Evolutionary conservation across 1,140 invertebrate species (phyloP), one percentile per base, ranked within the genome.

Genomic region (Metaphire vulgaris): DNA sequence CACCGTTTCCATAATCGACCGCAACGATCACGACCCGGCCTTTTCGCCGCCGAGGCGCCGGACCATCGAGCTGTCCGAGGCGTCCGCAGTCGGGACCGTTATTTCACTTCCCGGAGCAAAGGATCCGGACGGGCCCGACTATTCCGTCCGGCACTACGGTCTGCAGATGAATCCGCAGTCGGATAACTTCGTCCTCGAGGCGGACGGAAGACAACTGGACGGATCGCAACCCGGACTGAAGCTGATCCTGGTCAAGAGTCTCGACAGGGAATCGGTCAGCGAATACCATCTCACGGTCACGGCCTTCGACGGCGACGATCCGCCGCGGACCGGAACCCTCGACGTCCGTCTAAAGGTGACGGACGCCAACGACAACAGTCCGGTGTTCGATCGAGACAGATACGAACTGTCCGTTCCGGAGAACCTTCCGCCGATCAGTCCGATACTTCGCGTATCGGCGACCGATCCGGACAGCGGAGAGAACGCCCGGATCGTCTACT

Each of bases 361-460:
- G 21, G 96, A 99, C 84, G 91, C 92, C 0, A 99, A 99, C 84
- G 96, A 99, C 85, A 95, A 98, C 85, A 85, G 92, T 1, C 96
- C 95, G 0, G 89, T 90, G 80, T 96, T 99, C 83, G 85, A 91
- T 2, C 89, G 92, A 68, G 82, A 89, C 0, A 87, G 90, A 21
- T 98, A 97, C 79, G 86, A 90, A 28, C 81, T 80, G 29, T 81
- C 76, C 32, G 74, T 84, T 21, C 76, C 76, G 2, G 84, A 85
- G 76, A 82, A 82, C 72, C 74, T 64, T 30, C 21, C 28, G 66
- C 72, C 33, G 70, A 77, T 67, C n/a, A 68, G 66, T 0, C 26
- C 33, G 34, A 73, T 78, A 33, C 1, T 72, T 26, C n/a, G 30
- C 12, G 67, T 78, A 1, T 71, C 77, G 1, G 86, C 86, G 6